Percentiles rank a stretch among this genome's conserved stretches.
These are phyloP conservation scores for Caenorhabditis parvicauda DNA, from an alignment of 2,888 invertebrate genomes.

Conservation along the genomic window DNA sequence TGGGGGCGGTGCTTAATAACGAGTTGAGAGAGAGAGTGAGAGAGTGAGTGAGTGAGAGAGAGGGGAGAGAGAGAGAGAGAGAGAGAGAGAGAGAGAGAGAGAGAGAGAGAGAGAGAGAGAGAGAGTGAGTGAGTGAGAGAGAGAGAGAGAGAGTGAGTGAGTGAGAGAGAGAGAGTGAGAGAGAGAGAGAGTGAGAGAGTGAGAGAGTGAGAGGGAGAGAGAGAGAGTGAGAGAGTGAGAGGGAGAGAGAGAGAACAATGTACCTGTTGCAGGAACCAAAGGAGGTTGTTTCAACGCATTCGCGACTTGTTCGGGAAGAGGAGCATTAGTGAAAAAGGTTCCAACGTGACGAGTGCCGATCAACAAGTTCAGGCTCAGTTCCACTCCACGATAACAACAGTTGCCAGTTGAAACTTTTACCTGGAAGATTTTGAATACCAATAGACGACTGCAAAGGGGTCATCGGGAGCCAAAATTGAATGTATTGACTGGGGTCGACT, in stretches of 20 bases:
- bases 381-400: background rate
- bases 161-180: background rate
- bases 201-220: background rate
- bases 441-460: too few relatives aligned
- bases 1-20: too few relatives aligned
- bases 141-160: slow-evolving; percentile 2
- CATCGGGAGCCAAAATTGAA: too few relatives aligned
- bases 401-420: background rate
- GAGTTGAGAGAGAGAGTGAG: too few relatives aligned
- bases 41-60: too few relatives aligned
- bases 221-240: background rate
- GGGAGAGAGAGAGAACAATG: slow-evolving; percentile 3
- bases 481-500: too few relatives aligned
- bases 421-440: too few relatives aligned
- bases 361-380: too few relatives aligned
- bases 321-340: too few relatives aligned
- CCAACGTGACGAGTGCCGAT: too few relatives aligned
- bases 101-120: slow-evolving; percentile 2
- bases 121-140: slow-evolving; percentile 7
- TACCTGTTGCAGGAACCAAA: background rate
- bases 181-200: slow-evolving; percentile 1
- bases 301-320: too few relatives aligned
- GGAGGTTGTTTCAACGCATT: background rate
- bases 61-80: background rate
- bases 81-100: slow-evolving; percentile 4